Base-by-base conservation (phyloP, 1,140 invertebrate species). In the Lasaia peninsularis region DNA sequence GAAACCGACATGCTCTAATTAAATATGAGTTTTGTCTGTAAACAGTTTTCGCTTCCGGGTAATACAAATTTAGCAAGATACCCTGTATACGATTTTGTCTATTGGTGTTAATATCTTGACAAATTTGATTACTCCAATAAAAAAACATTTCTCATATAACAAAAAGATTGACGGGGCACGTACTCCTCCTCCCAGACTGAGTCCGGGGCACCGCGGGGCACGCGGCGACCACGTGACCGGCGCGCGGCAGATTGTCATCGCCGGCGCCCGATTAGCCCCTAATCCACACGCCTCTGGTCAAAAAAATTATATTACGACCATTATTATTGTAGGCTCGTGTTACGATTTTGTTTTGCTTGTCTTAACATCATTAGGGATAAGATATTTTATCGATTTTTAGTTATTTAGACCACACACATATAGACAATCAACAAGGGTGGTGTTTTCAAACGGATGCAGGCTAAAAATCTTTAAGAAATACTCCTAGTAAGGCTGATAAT, bases 161-260 rank as follows among this genome's bases (percentile, higher is more conserved):
- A 50, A 50, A 50, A 50, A 50, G 20, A 50, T 31, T 16, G 12
- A 31, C 14, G 14, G 8, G 5, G 52, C 32, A 14, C 18, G 14
- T 16, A 40, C 16, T 14, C 37, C 7, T 40, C 37, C 28, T 51
- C 49, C 52, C 33, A 62, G 55, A 60, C 63, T 55, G 51, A 44
- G 55, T 34, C 52, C 35, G 49, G 60, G 48, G 63, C 51, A 60
- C 64, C 56, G 49, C 57, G 33, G 6, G 9, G 10, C 69, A 59
- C 64, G 73, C 51, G 71, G 0, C 60, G 18, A 1, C n/a, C 79
- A 73, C 73, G 79, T 63, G 79, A 2, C 58, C 0, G 28, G 6
- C 78, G 75, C 78, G 75, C 58, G 80, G 28, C 64, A 65, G 81
- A 87, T 83, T 87, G 75, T 80, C 84, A 82, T 85, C 84, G 76